These are phyloP conservation scores for Lithophane socia DNA, from an alignment of 2,888 invertebrate species.

Conservation along the genomic window DNA sequence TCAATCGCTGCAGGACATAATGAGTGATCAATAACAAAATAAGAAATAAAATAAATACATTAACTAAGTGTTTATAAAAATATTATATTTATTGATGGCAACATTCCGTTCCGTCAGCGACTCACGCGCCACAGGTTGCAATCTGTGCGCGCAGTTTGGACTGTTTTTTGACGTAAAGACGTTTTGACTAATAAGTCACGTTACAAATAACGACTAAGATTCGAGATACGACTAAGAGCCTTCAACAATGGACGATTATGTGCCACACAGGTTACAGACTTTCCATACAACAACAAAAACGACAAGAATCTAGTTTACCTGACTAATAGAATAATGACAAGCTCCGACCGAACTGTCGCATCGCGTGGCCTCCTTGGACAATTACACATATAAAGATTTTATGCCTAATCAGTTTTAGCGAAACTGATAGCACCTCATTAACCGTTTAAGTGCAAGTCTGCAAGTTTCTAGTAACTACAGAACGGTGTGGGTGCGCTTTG, in stretches of 20 bases:
- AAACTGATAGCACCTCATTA: slow-evolving; percentile 47
- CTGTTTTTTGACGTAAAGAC: too few relatives aligned
- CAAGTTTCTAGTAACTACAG: slow-evolving; percentile 30
- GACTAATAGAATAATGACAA: slow-evolving; percentile 5
- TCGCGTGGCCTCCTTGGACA: slow-evolving; percentile 1
- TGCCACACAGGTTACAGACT: not conserved
- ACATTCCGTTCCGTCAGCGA: too few relatives aligned
- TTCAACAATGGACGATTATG: not conserved
- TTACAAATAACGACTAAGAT: too few relatives aligned
- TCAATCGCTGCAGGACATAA: too few relatives aligned
- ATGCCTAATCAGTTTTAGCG: slow-evolving; percentile 45
- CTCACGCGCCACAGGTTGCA: too few relatives aligned
- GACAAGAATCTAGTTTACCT: slow-evolving; percentile 6
- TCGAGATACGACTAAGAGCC: too few relatives aligned
- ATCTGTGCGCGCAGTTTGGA: too few relatives aligned
- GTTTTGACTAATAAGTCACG: too few relatives aligned
- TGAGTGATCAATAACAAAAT: too few relatives aligned
- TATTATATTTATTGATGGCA: too few relatives aligned
- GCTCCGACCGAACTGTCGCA: not conserved
- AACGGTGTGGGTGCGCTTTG: slow-evolving; percentile 22
- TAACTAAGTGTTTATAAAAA: too few relatives aligned
- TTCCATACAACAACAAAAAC: not conserved
- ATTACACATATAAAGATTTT: slow-evolving; percentile 19
- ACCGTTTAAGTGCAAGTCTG: slow-evolving; percentile 16
- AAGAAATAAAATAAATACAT: too few relatives aligned